These are phyloP conservation scores for Alexandromys fortis DNA, from an alignment of 2,113 vertebrate genomes.

Conservation along the genomic window DNA sequence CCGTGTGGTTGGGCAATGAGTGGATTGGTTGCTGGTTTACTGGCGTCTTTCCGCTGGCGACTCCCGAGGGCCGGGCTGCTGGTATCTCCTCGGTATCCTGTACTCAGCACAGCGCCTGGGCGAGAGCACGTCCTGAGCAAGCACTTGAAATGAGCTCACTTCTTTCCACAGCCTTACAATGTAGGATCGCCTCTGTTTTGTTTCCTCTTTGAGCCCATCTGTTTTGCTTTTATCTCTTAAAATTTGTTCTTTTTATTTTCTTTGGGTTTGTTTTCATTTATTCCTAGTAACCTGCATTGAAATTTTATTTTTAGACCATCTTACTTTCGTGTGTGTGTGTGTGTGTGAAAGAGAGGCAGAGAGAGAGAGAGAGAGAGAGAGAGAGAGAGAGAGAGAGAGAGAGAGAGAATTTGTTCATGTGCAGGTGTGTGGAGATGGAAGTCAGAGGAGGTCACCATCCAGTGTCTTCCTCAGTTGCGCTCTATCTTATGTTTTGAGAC, in stretches of 20 bases:
- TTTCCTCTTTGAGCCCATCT: neutral
- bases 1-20: neutral
- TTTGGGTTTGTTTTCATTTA: constrained; percentile 14
- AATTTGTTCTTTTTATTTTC: neutral
- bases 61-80: neutral
- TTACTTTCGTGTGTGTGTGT: neutral
- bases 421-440: neutral
- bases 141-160: neutral
- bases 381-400: no score
- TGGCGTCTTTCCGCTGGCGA: neutral
- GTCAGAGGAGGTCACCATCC: neutral
- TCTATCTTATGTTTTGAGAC: neutral
- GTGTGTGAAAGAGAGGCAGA: neutral
- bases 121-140: neutral
- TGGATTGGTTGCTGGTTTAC: no score
- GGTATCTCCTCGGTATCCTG: neutral
- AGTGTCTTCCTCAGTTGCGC: neutral
- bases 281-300: neutral
- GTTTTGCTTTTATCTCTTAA: neutral
- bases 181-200: neutral
- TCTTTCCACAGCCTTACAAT: neutral
- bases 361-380: no score
- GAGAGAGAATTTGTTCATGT: neutral
- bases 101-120: neutral
- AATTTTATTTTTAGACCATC: neutral